These are phyloP conservation scores for Chymomyza procnemis DNA, from an alignment of 2,888 invertebrate species.

Conservation along the genomic window DNA sequence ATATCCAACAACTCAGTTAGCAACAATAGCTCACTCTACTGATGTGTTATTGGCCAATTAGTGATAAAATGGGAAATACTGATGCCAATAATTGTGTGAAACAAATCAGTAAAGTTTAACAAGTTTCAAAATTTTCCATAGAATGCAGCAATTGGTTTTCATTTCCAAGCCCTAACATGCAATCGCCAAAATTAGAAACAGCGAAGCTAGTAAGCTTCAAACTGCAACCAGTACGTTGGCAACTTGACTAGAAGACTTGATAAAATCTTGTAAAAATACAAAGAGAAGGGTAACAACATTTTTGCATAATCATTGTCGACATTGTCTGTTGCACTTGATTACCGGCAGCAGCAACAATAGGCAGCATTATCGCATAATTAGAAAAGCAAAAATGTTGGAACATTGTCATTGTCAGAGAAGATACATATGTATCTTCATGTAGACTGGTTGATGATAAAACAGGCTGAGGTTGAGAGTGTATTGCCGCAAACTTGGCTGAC, in stretches of 20 bases:
- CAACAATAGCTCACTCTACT: neutral
- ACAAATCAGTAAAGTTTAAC: conserved; percentile 4
- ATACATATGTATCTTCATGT: neutral
- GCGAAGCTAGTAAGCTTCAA: neutral
- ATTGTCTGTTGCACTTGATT: conserved; percentile 4
- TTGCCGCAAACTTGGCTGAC: neutral
- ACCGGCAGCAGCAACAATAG: neutral
- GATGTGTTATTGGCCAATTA: neutral
- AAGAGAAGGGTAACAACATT: neutral
- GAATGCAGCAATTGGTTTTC: conserved; percentile 40
- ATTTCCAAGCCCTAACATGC: conserved; percentile 9
- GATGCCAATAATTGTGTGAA: conserved; percentile 21
- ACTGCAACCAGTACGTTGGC: neutral
- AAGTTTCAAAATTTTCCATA: conserved; percentile 18
- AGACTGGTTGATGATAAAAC: conserved; percentile 17
- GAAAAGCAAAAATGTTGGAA: neutral
- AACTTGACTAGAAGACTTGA: neutral
- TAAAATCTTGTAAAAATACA: neutral
- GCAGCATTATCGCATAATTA: neutral
- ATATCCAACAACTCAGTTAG: conserved; percentile 20
- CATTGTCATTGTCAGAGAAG: neutral
- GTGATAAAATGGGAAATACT: conserved; percentile 3
- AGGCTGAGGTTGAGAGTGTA: conserved; percentile 9
- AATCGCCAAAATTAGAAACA: neutral
- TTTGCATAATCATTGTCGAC: neutral